Evolutionary conservation across 2,888 invertebrate genomes (phyloP).

Genomic region (Ethmia dodecea): DNA sequence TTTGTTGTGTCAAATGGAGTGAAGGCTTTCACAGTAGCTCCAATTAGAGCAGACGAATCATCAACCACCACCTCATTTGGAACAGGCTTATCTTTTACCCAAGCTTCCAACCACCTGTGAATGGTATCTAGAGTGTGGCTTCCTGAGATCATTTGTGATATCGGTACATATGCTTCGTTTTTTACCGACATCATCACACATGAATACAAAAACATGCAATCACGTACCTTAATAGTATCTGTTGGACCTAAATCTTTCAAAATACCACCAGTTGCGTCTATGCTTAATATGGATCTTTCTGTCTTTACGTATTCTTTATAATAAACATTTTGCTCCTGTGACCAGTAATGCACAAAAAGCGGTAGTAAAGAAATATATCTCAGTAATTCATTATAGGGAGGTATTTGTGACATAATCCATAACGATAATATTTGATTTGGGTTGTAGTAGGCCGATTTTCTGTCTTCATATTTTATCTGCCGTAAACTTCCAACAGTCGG

Average conservation of each 20-base stretch:
- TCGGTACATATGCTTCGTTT: slow-evolving; percentile 7
- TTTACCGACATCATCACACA: slow-evolving; percentile 3
- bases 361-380: slow-evolving; percentile 2
- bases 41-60: slow-evolving; percentile 14
- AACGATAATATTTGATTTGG: slow-evolving; percentile 4
- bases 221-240: neutral
- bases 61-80: slow-evolving; percentile 12
- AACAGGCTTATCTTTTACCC: slow-evolving; percentile 4
- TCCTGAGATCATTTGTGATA: slow-evolving; percentile 11
- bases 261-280: slow-evolving; percentile 10
- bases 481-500: slow-evolving; percentile 6
- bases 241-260: slow-evolving; percentile 6
- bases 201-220: slow-evolving; percentile 4
- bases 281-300: slow-evolving; percentile 5
- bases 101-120: slow-evolving; percentile 10
- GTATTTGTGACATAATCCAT: slow-evolving; percentile 3
- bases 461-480: slow-evolving; percentile 6
- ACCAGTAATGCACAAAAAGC: slow-evolving; percentile 7
- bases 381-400: slow-evolving; percentile 3
- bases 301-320: slow-evolving; percentile 6
- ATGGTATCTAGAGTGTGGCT: slow-evolving; percentile 11
- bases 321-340: slow-evolving; percentile 5
- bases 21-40: slow-evolving; percentile 13
- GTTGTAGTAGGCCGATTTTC: neutral
- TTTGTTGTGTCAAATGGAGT: slow-evolving; percentile 7